Evolutionary conservation across 1,140 invertebrate genomes (phyloP).

Genomic region (Drosophila repleta): DNA sequence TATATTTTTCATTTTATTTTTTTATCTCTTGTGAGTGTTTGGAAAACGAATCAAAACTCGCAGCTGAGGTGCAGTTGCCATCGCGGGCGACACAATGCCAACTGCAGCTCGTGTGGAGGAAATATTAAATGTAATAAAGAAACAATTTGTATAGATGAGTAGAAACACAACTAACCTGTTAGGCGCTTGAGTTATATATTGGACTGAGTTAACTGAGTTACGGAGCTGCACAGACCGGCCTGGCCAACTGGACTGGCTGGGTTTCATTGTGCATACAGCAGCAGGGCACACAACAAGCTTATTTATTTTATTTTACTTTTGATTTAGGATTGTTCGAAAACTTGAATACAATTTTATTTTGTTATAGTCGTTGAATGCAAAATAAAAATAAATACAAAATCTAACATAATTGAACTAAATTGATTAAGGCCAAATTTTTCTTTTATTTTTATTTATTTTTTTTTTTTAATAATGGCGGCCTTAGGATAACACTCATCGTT

Average conservation of each 20-base stretch:
- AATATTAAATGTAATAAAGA: slow-evolving; percentile 52
- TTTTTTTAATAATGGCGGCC: slow-evolving; percentile 8
- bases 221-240: slow-evolving; percentile 67
- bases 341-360: slow-evolving; percentile 13
- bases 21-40: slow-evolving; percentile 20
- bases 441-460: not conserved
- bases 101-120: slow-evolving; percentile 35
- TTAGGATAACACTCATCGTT: slow-evolving; percentile 12
- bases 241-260: slow-evolving; percentile 68
- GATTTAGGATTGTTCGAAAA: slow-evolving; percentile 12
- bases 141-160: slow-evolving; percentile 72
- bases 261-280: slow-evolving; percentile 55
- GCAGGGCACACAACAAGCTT: slow-evolving; percentile 6
- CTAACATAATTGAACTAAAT: slow-evolving; percentile 51
- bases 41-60: slow-evolving; percentile 48
- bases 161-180: slow-evolving; percentile 83
- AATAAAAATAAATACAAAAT: slow-evolving; percentile 31
- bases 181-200: slow-evolving; percentile 71
- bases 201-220: slow-evolving; percentile 68
- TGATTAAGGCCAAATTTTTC: slow-evolving; percentile 33
- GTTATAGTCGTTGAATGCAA: slow-evolving; percentile 9
- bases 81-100: slow-evolving; percentile 1
- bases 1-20: slow-evolving; percentile 42
- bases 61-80: slow-evolving; percentile 42
- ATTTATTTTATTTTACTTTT: not conserved